Evolutionary conservation across 1,140 invertebrate species (phyloP), one percentile per base, ranked within the genome.

Genomic region (Sipha flava): DNA sequence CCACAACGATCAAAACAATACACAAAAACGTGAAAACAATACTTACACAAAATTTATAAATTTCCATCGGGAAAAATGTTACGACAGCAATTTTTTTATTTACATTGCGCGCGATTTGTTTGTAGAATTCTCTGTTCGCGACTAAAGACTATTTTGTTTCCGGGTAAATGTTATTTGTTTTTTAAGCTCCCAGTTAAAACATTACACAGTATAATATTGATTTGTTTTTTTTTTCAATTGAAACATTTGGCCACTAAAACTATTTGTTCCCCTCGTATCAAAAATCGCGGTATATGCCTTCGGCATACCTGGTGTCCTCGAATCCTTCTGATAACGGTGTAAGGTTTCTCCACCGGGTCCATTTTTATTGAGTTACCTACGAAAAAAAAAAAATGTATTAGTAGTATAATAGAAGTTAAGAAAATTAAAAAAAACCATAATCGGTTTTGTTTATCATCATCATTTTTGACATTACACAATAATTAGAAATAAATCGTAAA

Each of bases 241-340:
- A 1, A n/a, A 49, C 70, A 31, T 77, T 77, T 40, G 7, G 77
- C 57, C 4, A 92, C 87, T 52, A 91, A 84, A 23, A 90, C 94
- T 34, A 96, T 89, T 85, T 95, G 93, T 85, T 96, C 94, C 26
- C 95, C 95, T 80, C 95, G 88, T 62, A 96, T 86, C 83, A 97
- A 85, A 81, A 96, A 82, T 85, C 96, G 93, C 49, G 90, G 89
- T n/a, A 95, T 86, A 85, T 93, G 88, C 72, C 94, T 87, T 34
- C 89, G 87, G 84, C 92, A 91, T 83, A 90, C 88, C 83, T 92
- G 92, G 49, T 87, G 85, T 64, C 91, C 91, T 68, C 88, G 87
- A 26, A 89, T 88, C 0, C 87, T 81, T 54, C 88, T 86, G 40
- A 86, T 89, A 18, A 90, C 86, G 4, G 87, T 85, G 5, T 88